Evolutionary conservation across 2,888 invertebrate species (phyloP).

Genomic region (Pegoplata infirma): DNA sequence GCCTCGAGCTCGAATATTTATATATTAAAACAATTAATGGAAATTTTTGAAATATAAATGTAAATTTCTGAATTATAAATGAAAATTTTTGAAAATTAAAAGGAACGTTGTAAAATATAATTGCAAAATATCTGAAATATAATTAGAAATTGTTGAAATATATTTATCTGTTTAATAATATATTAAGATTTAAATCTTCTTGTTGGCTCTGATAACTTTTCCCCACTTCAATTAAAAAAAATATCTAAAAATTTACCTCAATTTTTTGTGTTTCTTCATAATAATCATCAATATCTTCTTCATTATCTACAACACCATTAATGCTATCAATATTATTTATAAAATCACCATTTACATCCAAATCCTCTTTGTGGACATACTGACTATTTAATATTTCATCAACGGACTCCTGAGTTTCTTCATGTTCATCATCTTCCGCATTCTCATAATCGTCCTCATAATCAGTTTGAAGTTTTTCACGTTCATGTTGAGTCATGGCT

Average conservation of each 20-base stretch:
- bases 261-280: slow-evolving; percentile 28
- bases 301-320: slow-evolving; percentile 25
- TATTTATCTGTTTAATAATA: too few species aligned
- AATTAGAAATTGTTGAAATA: too few species aligned
- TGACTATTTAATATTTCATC: slow-evolving; percentile 48
- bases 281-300: background rate
- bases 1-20: too few species aligned
- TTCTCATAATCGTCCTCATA: slow-evolving; percentile 64
- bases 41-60: too few species aligned
- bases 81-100: too few species aligned
- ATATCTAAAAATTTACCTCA: slow-evolving; percentile 40
- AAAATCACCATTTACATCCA: slow-evolving; percentile 55
- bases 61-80: too few species aligned
- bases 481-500: slow-evolving; percentile 17
- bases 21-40: too few species aligned
- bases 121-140: too few species aligned
- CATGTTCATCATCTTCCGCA: slow-evolving; percentile 39
- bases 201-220: too few species aligned
- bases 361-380: slow-evolving; percentile 65
- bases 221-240: too few species aligned
- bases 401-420: slow-evolving; percentile 26
- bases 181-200: too few species aligned
- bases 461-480: slow-evolving; percentile 36
- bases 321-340: slow-evolving; percentile 26
- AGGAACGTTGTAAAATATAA: too few species aligned